A percentile compares a stretch with the other conserved stretches of the same genome.
These are phyloP conservation scores for Myopa tessellatipennis DNA, from an alignment of 2,888 invertebrate species.

Conservation along the genomic window DNA sequence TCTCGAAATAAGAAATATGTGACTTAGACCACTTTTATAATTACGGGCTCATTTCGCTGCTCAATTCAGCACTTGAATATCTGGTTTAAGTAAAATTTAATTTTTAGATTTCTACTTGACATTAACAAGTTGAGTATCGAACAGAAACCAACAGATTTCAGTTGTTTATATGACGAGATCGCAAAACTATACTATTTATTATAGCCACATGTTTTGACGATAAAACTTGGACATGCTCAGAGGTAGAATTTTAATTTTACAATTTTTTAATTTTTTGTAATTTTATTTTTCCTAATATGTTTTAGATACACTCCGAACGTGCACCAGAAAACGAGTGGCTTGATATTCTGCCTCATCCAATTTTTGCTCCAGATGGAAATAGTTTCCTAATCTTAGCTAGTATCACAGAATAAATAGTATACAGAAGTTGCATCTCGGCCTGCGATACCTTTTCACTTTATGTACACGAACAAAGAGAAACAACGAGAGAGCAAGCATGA, in stretches of 20 bases:
- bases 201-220: constrained; percentile 85
- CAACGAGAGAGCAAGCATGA: no score
- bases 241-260: constrained; percentile 71
- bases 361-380: constrained; percentile 86
- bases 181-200: constrained; percentile 90
- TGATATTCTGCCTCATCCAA: constrained; percentile 85
- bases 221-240: constrained; percentile 83
- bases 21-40: no score
- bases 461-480: no score
- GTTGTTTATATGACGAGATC: constrained; percentile 94
- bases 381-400: constrained; percentile 85
- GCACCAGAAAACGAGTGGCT: constrained; percentile 88
- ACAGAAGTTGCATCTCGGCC: no score
- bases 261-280: background rate
- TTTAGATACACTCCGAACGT: constrained; percentile 82
- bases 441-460: no score
- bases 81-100: no score
- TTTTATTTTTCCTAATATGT: background rate
- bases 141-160: constrained; percentile 80
- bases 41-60: no score
- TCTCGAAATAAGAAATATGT: no score
- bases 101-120: constrained; percentile 87
- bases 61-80: no score
- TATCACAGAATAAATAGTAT: no score
- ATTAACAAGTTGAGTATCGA: constrained; percentile 88